Evolutionary conservation across 2,113 vertebrate genomes (phyloP), one percentile per base, ranked within the genome.

Genomic region (Lophochroa leadbeateri): DNA sequence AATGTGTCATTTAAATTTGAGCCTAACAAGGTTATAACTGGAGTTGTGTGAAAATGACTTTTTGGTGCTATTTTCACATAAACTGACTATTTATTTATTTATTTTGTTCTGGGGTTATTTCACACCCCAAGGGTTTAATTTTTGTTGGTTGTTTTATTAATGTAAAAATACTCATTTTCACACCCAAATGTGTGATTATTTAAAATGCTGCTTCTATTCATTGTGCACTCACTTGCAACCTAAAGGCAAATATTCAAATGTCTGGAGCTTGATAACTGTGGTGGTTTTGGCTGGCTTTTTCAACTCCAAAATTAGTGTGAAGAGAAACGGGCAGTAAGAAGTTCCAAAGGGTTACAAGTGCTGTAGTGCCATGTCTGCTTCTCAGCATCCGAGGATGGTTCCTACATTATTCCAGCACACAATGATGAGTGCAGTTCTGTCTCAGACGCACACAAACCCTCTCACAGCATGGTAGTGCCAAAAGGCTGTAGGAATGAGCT

Each of bases 81-180:
- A 95, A 95, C 90, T 89, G 83, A 86, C 86, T 94, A 92, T 94
- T 95, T 95, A 82, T 94, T 96, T 94, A 93, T 94, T 97, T 96
- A 96, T 96, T 96, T 96, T 78, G 72, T 93, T 96, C 83, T 57
- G 92, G 96, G 95, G 95, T 97, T 95, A 93, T 96, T 97, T 96
- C 95, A 96, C 95, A 95, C 95, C 86, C 94, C 77, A 96, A 94
- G 91, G 90, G 88, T 91, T 96, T 92, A 47, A 75, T 92, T 94
- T 96, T 96, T 96, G 89, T 92, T 96, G 84, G 95, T 97, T 82
- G 90, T 94, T 97, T 96, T 96, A 95, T 96, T 96, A 96, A 97
- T 97, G 88, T 96, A 95, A 96, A 97, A 97, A 96, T 96, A 95
- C 92, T 93, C 92, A 91, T 95, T 97, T 97, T 97, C 95, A 87